A percentile compares a stretch with the other conserved stretches of the same genome.
phyloP scores from a whole-genome alignment of 1,140 invertebrate species.

The Cyclina sinensis region DNA sequence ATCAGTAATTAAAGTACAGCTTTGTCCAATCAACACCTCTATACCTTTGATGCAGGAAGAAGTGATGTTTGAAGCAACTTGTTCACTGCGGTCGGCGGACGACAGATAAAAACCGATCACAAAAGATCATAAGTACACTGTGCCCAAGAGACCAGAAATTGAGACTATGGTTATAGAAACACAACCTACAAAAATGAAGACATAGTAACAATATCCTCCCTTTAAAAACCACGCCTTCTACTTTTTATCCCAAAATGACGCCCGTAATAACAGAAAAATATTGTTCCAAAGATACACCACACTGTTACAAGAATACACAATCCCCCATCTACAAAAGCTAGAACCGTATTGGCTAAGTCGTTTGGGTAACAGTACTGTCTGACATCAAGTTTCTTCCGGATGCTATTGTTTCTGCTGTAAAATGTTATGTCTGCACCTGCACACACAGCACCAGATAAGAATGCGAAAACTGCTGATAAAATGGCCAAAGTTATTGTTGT shows the following conservation, averaged over 20 bases:
- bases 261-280: constrained; percentile 58
- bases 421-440: constrained; percentile 45
- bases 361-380: constrained; percentile 50
- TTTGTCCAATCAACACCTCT: too few species aligned
- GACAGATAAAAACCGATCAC: too few species aligned
- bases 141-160: too few species aligned
- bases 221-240: constrained; percentile 7
- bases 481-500: background rate
- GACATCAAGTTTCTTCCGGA: constrained; percentile 22
- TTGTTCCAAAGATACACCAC: constrained; percentile 26
- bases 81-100: too few species aligned
- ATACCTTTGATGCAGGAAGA: too few species aligned
- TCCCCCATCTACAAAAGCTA: constrained; percentile 29
- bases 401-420: constrained; percentile 16
- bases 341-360: constrained; percentile 22
- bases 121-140: too few species aligned
- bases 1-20: too few species aligned
- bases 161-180: too few species aligned
- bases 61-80: too few species aligned
- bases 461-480: constrained; percentile 32
- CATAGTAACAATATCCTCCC: too few species aligned
- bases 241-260: constrained; percentile 39
- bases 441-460: constrained; percentile 37
- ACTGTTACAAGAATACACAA: constrained; percentile 28
- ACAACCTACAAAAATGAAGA: too few species aligned